Conservation (phyloP, 2,888 invertebrate genomes). For the Aporophyla lueneburgensis region DNA sequence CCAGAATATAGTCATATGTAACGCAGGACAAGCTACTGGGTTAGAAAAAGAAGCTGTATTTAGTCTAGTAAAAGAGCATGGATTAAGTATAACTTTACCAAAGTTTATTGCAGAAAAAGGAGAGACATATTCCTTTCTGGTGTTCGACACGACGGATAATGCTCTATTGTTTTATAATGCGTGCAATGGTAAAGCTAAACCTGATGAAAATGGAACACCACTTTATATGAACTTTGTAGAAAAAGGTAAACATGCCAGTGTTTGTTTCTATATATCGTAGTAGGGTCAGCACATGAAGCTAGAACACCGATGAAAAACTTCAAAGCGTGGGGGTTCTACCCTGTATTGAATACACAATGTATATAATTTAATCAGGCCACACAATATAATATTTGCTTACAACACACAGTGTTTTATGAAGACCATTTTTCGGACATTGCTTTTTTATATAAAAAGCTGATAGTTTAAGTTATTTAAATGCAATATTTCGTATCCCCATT, state of each 20-base stretch:
- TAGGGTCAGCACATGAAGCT: too few relatives aligned
- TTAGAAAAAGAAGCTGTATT: slow-evolving; percentile 92
- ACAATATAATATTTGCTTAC: too few relatives aligned
- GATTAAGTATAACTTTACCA: slow-evolving; percentile 89
- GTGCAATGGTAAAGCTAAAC: slow-evolving; percentile 91
- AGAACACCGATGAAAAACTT: too few relatives aligned
- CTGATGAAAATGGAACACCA: slow-evolving; percentile 91
- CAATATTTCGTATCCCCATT: too few relatives aligned
- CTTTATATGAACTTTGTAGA: slow-evolving; percentile 93
- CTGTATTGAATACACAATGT: neutral
- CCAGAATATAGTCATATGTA: slow-evolving; percentile 95
- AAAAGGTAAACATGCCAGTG: slow-evolving; percentile 85
- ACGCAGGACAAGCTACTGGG: slow-evolving; percentile 96
- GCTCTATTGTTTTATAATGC: slow-evolving; percentile 90
- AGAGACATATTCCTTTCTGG: slow-evolving; percentile 95
- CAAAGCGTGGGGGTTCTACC: too few relatives aligned
- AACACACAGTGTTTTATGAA: too few relatives aligned
- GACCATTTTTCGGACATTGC: too few relatives aligned
- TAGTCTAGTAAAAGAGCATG: slow-evolving; percentile 90
- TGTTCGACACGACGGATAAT: slow-evolving; percentile 88
- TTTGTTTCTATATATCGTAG: neutral
- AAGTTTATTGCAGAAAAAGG: slow-evolving; percentile 93
- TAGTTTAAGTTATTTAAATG: too few relatives aligned
- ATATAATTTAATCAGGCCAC: neutral
- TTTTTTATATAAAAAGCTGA: too few relatives aligned